Evolutionary conservation across 2,797 vertebrate genomes (phyloP), one percentile per base, ranked within the genome.

Genomic region (Furcifer pardalis): DNA sequence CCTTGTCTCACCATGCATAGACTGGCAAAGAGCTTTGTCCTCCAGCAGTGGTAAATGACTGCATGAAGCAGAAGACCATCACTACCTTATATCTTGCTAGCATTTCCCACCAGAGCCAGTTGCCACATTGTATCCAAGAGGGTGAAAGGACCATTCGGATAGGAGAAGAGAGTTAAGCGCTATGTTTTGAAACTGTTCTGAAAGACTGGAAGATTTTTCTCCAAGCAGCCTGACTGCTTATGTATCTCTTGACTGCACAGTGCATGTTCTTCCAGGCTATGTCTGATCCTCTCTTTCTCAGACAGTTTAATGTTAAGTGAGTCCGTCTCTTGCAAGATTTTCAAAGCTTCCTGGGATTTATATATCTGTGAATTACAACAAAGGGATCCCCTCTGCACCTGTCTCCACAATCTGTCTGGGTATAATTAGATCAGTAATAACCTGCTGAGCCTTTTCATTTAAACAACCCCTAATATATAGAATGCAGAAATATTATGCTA

Each of bases 161-260:
- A 72, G 37, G 21, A 32, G 72, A 71, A 5, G 5, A 25, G 65
- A 69, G 52, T 80, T 49, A 69, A 68, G 13, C 4, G 30, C 62
- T 0, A 13, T 83, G 86, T 88, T 90, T 87, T 90, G 84, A 84
- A 82, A 92, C 90, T 90, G 87, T 91, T 90, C 90, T 92, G 89
- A 73, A 78, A 88, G 87, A 77, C 49, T 91, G 89, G 86, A 85
- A 46, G 77, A 79, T 79, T 88, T 87, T 89, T 89, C 88, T 92
- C 83, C 82, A 90, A 93, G 87, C 88, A 80, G 56, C 76, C 81
- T 87, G 62, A 86, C 86, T 92, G 85, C 84, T 82, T 90, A 77
- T 86, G 87, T 93, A 81, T 78, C 62, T 91, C 88, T 89, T 88
- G 80, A 87, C 84, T 90, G 37, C 81, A n/a, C n/a, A 86, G 83